phyloP scores from a whole-genome alignment of 2,113 vertebrate species.

The Heloderma charlesbogerti region DNA sequence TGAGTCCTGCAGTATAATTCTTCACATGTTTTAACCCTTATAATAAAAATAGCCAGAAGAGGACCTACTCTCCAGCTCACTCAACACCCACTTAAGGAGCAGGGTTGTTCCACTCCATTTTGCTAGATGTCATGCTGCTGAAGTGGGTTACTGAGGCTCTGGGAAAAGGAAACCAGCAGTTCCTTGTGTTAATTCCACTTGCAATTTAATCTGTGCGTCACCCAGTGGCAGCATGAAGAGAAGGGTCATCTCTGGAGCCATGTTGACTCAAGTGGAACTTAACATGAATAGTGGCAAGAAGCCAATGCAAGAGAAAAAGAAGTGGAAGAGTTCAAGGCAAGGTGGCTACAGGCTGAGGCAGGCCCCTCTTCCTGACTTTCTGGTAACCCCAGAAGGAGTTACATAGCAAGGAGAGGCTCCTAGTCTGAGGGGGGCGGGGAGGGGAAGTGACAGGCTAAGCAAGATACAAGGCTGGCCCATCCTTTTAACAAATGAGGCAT shows the following conservation, averaged over 20 bases:
- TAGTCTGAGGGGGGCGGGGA: slow-evolving; percentile 13
- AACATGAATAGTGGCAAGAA: background rate
- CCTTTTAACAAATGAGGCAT: too few relatives aligned
- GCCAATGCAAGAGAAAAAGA: slow-evolving; percentile 31
- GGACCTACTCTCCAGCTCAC: background rate
- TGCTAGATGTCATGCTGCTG: fast-evolving
- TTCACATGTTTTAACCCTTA: background rate
- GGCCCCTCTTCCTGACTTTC: slow-evolving; percentile 36
- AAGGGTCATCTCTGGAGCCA: background rate
- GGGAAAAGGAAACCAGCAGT: background rate
- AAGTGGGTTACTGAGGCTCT: background rate
- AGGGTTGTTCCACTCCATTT: background rate
- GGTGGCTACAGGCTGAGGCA: slow-evolving; percentile 49
- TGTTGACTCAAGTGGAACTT: slow-evolving; percentile 34
- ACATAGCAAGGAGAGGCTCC: slow-evolving; percentile 3
- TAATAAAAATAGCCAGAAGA: background rate
- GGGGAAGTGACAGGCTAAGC: slow-evolving; percentile 20
- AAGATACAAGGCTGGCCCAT: background rate
- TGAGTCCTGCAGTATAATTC: too few relatives aligned
- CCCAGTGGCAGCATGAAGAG: background rate
- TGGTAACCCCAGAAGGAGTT: background rate
- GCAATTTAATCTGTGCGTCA: background rate
- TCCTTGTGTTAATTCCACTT: background rate
- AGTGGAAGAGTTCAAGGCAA: slow-evolving; percentile 39
- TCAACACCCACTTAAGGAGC: background rate